Evolutionary conservation across 2,113 vertebrate species (phyloP).

Genomic region (Corydoras sp.): DNA sequence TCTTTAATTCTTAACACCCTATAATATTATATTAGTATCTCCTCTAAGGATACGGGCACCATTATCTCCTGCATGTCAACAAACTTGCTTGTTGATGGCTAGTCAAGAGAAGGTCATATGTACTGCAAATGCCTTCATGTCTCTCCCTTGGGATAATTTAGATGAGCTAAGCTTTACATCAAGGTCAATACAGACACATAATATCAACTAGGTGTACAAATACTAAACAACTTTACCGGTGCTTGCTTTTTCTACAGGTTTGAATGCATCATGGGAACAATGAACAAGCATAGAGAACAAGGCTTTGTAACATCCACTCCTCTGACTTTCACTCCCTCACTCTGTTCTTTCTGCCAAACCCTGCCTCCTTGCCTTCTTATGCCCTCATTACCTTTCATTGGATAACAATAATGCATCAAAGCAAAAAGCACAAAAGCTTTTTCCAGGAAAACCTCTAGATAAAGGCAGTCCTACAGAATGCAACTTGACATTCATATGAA

Average conservation of each 20-base stretch:
- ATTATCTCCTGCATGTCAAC: background rate
- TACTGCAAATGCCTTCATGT: background rate
- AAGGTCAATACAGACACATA: no score
- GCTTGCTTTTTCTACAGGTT: background rate
- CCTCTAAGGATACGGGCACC: background rate
- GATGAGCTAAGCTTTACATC: background rate
- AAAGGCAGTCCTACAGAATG: background rate
- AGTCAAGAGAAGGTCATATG: conserved; percentile 2
- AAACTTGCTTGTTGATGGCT: background rate
- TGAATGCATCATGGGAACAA: background rate
- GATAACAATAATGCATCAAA: background rate
- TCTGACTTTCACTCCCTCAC: background rate
- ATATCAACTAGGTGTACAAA: no score
- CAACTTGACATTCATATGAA: background rate
- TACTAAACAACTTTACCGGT: no score
- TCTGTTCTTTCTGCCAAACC: background rate
- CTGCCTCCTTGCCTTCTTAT: background rate
- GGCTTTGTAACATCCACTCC: background rate
- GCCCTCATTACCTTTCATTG: background rate
- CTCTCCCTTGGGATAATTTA: background rate
- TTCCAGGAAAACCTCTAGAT: background rate
- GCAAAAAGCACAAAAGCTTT: background rate
- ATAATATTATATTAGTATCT: no score
- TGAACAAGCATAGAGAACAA: background rate
- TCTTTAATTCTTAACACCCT: no score